Evolutionary conservation across 2,888 invertebrate genomes (phyloP).

Genomic region (Phanerotoma sp.): DNA sequence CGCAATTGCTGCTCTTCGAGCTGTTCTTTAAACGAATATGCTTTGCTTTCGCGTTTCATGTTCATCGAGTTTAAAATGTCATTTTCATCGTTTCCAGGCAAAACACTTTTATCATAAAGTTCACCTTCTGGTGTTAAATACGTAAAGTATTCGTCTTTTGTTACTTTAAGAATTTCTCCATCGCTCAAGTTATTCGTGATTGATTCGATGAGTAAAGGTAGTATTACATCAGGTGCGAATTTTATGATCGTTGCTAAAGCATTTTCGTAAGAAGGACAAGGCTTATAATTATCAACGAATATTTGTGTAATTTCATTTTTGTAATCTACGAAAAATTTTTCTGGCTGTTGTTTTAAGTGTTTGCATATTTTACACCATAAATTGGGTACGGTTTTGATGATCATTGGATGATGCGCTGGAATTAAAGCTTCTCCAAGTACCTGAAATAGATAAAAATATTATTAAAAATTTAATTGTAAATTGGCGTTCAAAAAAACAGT

Average conservation of each 20-base stretch:
- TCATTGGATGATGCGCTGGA: conserved; percentile 75
- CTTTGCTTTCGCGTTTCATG: conserved; percentile 93
- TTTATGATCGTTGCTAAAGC: conserved; percentile 71
- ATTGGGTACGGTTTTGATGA: conserved; percentile 62
- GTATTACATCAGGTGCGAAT: conserved; percentile 66
- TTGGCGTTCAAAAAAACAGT: too few species aligned
- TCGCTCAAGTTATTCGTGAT: conserved; percentile 67
- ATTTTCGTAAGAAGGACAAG: conserved; percentile 65
- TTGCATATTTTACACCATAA: conserved; percentile 71
- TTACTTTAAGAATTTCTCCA: conserved; percentile 69
- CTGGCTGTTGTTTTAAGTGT: conserved; percentile 63
- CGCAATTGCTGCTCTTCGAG: conserved; percentile 89
- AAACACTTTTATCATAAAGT: conserved; percentile 84
- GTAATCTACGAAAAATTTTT: conserved; percentile 64
- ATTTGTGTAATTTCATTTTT: conserved; percentile 63
- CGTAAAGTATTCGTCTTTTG: conserved; percentile 78
- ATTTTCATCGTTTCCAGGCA: conserved; percentile 64
- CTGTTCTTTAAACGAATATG: conserved; percentile 96
- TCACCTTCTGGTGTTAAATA: conserved; percentile 86
- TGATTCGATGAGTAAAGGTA: conserved; percentile 66
- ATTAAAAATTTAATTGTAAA: too few species aligned
- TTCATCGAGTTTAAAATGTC: conserved; percentile 65
- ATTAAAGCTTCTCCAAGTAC: conserved; percentile 70
- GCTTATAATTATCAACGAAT: conserved; percentile 64
- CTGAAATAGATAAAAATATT: too few species aligned